Base-by-base conservation (phyloP, 2,113 vertebrate species). In the Xiphophorus couchianus region DNA sequence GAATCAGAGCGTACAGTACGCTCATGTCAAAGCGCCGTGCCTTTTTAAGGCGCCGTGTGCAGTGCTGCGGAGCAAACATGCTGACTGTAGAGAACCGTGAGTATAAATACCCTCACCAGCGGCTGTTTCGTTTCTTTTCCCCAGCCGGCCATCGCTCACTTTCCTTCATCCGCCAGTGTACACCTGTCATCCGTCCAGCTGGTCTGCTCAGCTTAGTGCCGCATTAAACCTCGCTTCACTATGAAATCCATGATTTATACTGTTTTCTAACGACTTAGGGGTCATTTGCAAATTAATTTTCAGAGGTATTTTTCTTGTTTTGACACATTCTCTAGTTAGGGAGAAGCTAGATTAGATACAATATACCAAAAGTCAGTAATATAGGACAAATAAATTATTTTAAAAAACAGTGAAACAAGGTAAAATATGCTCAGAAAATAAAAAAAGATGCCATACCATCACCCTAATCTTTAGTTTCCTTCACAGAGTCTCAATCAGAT, bases 71-170 rank as follows among this genome's bases (percentile, higher is more conserved):
- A 75, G 74, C 89, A 91, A 93, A 92, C 84, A 85, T 92, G 93
- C 93, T 93, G 93, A 94, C 90, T 78, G 86, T 30, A 81, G 82
- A 84, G 90, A 88, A 90, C 91, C 86, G 77, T 11, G 78, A 86
- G 83, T 94, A 94, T 92, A 92, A 94, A 93, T 93, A 93, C 84
- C 79, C 89, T 71, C 81, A 39, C 64, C 5, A 76, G 80, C 89
- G 89, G 86, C 89, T 90, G 92, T 90, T 65, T 13, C 77, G 74
- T 81, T 65, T 64, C 88, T 48, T 86, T 79, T 70, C 68, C 80
- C 63, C 77, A 35, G 42, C 30, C 76, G 76, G 30, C 70, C 51
- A 29, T 71, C 63, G 65, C 67, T 51, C 69, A 51, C 73, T 74
- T 68, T 66, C 72, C 65, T 84, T 78, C 60, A 72, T 82, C 83